Conservation (phyloP, 2,113 vertebrate species). For the Gobiocypris rarus region DNA sequence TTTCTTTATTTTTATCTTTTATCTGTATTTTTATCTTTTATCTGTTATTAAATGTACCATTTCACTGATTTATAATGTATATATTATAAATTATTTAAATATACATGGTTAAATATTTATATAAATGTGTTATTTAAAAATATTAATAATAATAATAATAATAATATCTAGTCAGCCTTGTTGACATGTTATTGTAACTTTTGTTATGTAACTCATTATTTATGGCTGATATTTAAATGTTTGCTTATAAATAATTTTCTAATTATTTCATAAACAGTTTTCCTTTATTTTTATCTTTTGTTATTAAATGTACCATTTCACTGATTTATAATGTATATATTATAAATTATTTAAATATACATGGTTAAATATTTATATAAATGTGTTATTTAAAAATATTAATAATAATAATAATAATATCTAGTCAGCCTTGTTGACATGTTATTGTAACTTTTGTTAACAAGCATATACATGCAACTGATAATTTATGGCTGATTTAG, state of each 20-base stretch:
- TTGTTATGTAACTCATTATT: no score
- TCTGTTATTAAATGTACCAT: not conserved
- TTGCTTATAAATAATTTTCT: not conserved
- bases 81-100: not conserved
- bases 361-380: not conserved
- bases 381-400: no score
- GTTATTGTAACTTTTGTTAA: not conserved
- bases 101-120: not conserved
- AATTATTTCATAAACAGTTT: not conserved
- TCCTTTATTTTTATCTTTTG: not conserved
- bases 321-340: not conserved
- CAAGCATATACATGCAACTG: not conserved
- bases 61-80: not conserved
- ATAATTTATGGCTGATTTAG: not conserved
- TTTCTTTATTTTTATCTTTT: not conserved
- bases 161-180: no score
- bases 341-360: not conserved
- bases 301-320: not conserved
- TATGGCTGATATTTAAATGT: not conserved
- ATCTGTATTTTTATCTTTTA: no score
- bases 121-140: no score
- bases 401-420: not conserved
- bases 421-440: not conserved
- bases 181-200: no score
- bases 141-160: not conserved